These are phyloP conservation scores for Drosophila sulfurigaster DNA, from an alignment of 1,140 invertebrate species.

Conservation along the genomic window DNA sequence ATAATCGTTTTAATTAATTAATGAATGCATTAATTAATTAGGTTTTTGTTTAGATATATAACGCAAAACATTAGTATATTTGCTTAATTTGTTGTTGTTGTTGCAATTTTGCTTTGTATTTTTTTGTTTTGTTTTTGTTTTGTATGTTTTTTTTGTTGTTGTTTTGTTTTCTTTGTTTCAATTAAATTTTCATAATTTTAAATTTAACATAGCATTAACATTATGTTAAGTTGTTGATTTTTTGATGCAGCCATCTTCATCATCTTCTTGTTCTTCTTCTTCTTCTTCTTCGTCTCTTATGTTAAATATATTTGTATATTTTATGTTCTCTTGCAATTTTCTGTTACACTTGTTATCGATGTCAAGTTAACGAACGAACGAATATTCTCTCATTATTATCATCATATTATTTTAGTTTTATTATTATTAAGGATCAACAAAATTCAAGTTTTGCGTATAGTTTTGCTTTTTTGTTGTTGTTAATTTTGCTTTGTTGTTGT, in stretches of 20 bases:
- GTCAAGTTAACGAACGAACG: conserved; percentile 7
- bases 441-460: conserved; percentile 14
- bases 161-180: conserved; percentile 14
- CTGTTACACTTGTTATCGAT: conserved; percentile 22
- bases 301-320: conserved; percentile 21
- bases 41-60: conserved; percentile 39
- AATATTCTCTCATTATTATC: conserved; percentile 10
- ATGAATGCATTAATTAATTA: conserved; percentile 35
- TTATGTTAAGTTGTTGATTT: conserved; percentile 51
- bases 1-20: conserved; percentile 41
- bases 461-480: conserved; percentile 1
- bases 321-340: conserved; percentile 19
- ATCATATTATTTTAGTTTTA: background rate
- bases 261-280: background rate
- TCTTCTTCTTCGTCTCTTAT: conserved; percentile 25
- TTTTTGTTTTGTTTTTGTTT: conserved; percentile 26
- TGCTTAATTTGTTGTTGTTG: conserved; percentile 24
- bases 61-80: conserved; percentile 34
- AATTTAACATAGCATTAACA: conserved; percentile 71
- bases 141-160: no score
- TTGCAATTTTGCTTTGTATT: conserved; percentile 18
- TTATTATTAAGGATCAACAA: conserved; percentile 28
- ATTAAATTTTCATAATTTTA: conserved; percentile 45
- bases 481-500: conserved; percentile 1
- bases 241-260: conserved; percentile 29